A percentile compares a stretch with the other conserved stretches of the same genome.
Conservation (phyloP, 2,113 vertebrate species). For the Oxygymnocypris stewartii region DNA sequence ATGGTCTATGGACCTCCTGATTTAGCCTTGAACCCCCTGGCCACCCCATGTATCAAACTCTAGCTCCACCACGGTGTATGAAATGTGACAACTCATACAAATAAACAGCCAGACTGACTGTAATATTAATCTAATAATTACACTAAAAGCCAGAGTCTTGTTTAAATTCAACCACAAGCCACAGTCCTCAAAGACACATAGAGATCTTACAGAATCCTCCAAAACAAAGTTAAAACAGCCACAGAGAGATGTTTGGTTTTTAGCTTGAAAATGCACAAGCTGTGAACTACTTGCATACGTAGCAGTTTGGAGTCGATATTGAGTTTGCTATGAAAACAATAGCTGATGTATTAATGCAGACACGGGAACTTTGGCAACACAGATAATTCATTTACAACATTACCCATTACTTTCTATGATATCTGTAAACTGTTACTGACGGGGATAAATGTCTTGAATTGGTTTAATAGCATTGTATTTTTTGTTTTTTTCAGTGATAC, state of each 20-base stretch:
- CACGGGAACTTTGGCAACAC: not conserved
- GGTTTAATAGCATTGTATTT: not conserved
- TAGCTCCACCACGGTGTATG: too few species aligned
- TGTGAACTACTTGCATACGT: not conserved
- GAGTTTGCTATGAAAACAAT: not conserved
- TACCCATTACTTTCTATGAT: not conserved
- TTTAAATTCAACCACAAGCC: not conserved
- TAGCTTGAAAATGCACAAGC: not conserved
- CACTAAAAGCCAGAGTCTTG: not conserved
- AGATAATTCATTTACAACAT: not conserved
- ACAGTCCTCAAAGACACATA: not conserved
- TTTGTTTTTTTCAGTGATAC: not conserved
- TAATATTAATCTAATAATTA: slow-evolving; percentile 15
- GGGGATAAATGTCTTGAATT: not conserved
- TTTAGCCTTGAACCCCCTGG: too few species aligned
- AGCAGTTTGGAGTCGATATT: not conserved
- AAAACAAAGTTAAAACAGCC: not conserved
- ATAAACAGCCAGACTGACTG: not conserved
- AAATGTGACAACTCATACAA: not conserved
- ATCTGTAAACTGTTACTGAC: not conserved
- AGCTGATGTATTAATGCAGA: not conserved
- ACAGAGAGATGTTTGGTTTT: not conserved
- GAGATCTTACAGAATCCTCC: not conserved
- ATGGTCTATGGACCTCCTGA: too few species aligned
- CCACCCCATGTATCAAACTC: too few species aligned